Evolutionary conservation across 2,888 invertebrate species (phyloP), one percentile per base, ranked within the genome.

Genomic region (Latheticus oryzae): DNA sequence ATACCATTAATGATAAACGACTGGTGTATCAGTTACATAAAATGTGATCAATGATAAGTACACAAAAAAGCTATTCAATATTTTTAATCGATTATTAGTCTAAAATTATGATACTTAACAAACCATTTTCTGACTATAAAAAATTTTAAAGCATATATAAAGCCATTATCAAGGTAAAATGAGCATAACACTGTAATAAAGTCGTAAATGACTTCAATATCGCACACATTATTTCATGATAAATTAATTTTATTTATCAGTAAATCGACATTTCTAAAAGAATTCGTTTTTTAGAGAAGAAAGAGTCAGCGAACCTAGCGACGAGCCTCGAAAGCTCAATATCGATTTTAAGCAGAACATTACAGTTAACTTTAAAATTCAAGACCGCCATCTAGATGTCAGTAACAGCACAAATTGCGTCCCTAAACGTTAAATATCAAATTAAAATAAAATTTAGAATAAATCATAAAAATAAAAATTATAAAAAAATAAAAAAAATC

Each of bases 121-220:
- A 38, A 37, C 51, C 51, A 51, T 28, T 30, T 28, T 37, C 13
- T 13, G 38, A 40, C 17, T 28, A 51, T 51, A 51, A 51, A 51
- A 38, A 38, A 11, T 23, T 51, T 51, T 51, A 51, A 38, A 38
- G 19, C 35, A 19, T 35, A 38, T 40, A 51, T 51, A 51, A 51
- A 51, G 26, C 17, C 21, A 51, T 51, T 51, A 51, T 17, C 28
- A 11, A 17, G 51, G n/a, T 38, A 51, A n/a, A 51, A 51, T 51
- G 24, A 35, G 23, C 24, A 48, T 35, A 21, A 24, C 43, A 23
- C n/a, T 17, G n/a, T 17, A 28, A 28, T 30, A 43, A 26, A 19
- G 7, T 11, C 4, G 9, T 28, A 5, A 28, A 28, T 28, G 28
- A 28, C 28, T 28, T 15, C 16, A 17, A 35, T 16, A 35, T 17